These are phyloP conservation scores for Oreonectes daqikongensis DNA, from an alignment of 2,797 vertebrate species.

Conservation along the genomic window DNA sequence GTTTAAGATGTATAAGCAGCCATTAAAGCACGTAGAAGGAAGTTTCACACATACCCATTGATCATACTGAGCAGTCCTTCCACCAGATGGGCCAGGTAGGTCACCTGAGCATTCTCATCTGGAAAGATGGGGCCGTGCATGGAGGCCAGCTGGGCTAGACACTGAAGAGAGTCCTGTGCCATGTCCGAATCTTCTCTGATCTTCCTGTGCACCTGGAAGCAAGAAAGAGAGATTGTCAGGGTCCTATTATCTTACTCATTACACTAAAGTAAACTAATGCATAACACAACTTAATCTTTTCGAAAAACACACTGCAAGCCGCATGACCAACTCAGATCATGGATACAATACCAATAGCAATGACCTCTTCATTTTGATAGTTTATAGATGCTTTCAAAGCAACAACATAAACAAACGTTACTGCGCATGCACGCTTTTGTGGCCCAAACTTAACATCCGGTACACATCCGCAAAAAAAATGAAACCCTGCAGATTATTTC, in stretches of 20 bases:
- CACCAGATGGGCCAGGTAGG: constrained; percentile 97
- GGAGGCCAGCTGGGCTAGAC: constrained; percentile 96
- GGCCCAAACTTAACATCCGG: no score
- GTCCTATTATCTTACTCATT: background rate
- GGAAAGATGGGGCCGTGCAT: constrained; percentile 96
- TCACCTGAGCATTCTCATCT: constrained; percentile 93
- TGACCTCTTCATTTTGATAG: background rate
- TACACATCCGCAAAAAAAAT: no score
- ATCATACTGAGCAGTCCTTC: constrained; percentile 97
- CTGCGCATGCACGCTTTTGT: no score
- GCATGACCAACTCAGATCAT: constrained; percentile 1
- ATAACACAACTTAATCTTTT: background rate
- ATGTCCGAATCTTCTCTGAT: constrained; percentile 98
- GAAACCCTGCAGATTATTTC: no score
- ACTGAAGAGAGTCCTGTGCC: constrained; percentile 98
- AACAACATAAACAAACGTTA: no score
- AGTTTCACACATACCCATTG: constrained; percentile 90
- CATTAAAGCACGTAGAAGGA: background rate
- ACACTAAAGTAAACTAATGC: background rate
- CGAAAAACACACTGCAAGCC: background rate
- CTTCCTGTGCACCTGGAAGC: constrained; percentile 94
- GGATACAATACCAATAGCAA: background rate
- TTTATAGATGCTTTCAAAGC: background rate
- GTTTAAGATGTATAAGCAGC: background rate
- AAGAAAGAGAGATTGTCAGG: constrained; percentile 21